Evolutionary conservation across 2,113 vertebrate genomes (phyloP).

Genomic region (Neogobius melanostomus): DNA sequence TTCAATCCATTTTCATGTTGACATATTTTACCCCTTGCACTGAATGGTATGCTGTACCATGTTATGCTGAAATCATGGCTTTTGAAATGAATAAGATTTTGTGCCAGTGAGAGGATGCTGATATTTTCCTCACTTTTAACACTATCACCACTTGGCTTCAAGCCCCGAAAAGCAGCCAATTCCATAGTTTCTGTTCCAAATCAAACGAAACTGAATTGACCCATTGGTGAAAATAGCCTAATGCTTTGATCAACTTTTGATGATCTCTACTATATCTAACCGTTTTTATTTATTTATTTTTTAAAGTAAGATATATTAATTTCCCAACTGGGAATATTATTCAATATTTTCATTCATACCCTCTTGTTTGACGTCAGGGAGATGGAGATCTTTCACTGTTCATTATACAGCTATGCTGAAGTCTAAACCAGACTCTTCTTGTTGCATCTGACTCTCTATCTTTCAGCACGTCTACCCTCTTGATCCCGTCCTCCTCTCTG

Average conservation of each 20-base stretch:
- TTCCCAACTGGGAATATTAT: conserved; percentile 21
- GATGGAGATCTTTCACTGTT: conserved; percentile 46
- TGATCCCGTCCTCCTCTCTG: conserved; percentile 64
- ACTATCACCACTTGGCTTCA: conserved; percentile 4
- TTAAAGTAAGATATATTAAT: conserved; percentile 34
- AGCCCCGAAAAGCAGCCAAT: neutral
- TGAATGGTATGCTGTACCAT: neutral
- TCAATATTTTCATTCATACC: conserved; percentile 17
- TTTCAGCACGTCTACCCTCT: conserved; percentile 62
- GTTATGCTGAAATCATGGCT: neutral
- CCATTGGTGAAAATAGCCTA: neutral
- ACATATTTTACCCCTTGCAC: neutral
- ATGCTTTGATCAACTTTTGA: neutral
- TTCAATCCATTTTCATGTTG: neutral
- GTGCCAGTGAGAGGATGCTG: neutral
- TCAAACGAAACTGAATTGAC: neutral
- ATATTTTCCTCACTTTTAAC: neutral
- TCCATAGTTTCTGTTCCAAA: conserved; percentile 2
- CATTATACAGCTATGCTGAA: conserved; percentile 51
- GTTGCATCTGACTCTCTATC: conserved; percentile 41
- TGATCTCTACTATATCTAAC: conserved; percentile 29
- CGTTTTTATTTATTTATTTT: neutral
- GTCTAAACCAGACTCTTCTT: conserved; percentile 42
- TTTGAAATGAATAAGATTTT: neutral
- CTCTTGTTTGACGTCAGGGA: conserved; percentile 42